Conservation (phyloP, 2,113 vertebrate species). For the Psittacus erithacus region DNA sequence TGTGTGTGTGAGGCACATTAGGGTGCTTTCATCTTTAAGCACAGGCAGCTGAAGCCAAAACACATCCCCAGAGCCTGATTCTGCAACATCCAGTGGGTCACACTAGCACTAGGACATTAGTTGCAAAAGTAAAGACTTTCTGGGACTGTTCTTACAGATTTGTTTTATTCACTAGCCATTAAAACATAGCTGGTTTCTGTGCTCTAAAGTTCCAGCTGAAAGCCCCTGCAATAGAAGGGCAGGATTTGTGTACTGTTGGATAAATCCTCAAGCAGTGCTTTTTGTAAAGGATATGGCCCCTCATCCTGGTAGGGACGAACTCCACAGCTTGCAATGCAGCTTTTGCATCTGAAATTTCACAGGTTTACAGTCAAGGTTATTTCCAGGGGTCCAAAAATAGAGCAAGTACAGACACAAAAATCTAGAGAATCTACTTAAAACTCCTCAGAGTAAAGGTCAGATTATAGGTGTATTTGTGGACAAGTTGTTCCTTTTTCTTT, state of each 20-base stretch:
- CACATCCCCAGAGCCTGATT: background rate
- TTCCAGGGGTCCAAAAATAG: conserved; percentile 30
- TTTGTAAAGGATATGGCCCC: background rate
- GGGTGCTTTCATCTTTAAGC: background rate
- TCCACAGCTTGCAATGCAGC: background rate
- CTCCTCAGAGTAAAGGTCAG: conserved; percentile 13
- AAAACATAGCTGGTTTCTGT: background rate
- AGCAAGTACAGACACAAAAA: conserved; percentile 3
- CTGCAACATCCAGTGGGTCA: background rate
- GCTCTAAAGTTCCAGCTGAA: background rate
- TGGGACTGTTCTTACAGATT: background rate
- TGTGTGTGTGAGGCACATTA: background rate
- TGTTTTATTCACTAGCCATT: background rate
- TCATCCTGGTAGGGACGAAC: background rate
- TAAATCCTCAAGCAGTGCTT: background rate
- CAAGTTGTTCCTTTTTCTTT: background rate
- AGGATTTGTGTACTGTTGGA: background rate
- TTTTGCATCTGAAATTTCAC: background rate
- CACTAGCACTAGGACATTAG: background rate
- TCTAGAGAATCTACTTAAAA: conserved; percentile 2
- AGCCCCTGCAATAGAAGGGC: background rate
- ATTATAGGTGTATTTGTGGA: background rate
- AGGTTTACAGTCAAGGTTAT: background rate
- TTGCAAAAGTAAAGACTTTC: background rate
- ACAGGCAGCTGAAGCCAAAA: background rate